phyloP scores from a whole-genome alignment of 2,888 invertebrate genomes.

The Pseudeuparius sepicola region DNA sequence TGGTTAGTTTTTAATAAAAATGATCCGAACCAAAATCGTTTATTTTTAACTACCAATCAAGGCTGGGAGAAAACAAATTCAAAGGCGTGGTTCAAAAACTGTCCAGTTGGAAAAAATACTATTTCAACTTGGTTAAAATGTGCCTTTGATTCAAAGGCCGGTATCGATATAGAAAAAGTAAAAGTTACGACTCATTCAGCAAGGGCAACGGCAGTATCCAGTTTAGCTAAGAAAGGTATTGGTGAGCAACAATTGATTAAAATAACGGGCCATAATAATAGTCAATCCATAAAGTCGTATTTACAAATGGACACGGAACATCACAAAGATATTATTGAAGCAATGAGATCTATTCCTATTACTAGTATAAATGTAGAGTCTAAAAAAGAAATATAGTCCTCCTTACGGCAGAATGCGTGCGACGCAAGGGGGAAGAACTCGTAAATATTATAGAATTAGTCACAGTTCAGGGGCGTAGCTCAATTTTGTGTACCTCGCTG shows the following conservation, averaged over 20 bases:
- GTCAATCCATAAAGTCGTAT: slow-evolving; percentile 5
- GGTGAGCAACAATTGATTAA: slow-evolving; percentile 4
- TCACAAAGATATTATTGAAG: slow-evolving; percentile 1
- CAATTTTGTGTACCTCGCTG: too few species aligned
- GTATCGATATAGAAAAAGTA: slow-evolving; percentile 2
- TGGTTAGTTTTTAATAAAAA: slow-evolving; percentile 6
- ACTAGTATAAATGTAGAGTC: too few species aligned
- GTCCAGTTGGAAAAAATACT: slow-evolving; percentile 1
- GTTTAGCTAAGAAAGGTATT: background rate
- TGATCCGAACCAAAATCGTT: background rate
- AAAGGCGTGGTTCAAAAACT: slow-evolving; percentile 6
- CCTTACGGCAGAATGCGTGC: too few species aligned
- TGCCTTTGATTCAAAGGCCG: background rate
- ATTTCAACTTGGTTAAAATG: slow-evolving; percentile 3
- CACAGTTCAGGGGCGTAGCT: too few species aligned
- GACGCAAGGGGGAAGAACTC: too few species aligned
- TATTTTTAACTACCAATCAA: too few species aligned
- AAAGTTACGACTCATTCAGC: slow-evolving; percentile 5
- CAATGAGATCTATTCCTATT: too few species aligned
- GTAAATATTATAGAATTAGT: too few species aligned
- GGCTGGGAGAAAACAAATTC: too few species aligned
- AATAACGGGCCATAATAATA: too few species aligned
- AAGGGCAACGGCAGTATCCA: too few species aligned
- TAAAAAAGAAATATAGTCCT: too few species aligned
- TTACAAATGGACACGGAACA: slow-evolving; percentile 2